Conservation (phyloP, 2,113 vertebrate genomes). For the Ailuropoda melanoleuca region DNA sequence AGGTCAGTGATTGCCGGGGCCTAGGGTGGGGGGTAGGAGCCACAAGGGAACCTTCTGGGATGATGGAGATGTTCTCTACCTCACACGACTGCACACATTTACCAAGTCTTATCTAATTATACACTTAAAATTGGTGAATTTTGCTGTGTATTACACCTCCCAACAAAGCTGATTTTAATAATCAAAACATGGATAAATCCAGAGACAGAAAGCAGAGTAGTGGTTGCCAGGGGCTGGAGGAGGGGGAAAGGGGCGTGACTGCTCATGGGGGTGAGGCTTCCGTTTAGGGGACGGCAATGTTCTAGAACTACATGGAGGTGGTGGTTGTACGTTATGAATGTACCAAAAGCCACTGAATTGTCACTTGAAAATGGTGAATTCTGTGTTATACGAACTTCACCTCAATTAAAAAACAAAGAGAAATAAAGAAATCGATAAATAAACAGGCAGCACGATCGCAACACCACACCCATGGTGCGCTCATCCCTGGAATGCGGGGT, state of each 20-base stretch:
- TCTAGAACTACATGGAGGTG: neutral
- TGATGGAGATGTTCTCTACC: too few relatives aligned
- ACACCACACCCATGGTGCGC: neutral
- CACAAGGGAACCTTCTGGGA: neutral
- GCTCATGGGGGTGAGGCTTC: neutral
- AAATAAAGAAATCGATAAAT: neutral
- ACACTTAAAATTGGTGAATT: neutral
- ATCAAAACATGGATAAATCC: neutral
- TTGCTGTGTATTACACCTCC: neutral
- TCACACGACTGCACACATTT: accelerated
- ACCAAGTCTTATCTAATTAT: neutral
- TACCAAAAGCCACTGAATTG: neutral
- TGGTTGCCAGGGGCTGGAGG: neutral
- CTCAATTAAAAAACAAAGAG: neutral
- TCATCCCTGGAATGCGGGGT: neutral
- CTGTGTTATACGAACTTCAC: neutral
- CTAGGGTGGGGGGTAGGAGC: accelerated
- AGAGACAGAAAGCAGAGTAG: neutral
- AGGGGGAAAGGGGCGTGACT: neutral
- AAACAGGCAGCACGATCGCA: neutral
- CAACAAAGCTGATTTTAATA: neutral
- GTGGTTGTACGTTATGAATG: too few relatives aligned
- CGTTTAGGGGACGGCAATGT: neutral
- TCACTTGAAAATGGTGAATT: neutral
- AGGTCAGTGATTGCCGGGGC: neutral